Evolutionary conservation across 2,888 invertebrate species (phyloP), one percentile per base, ranked within the genome.

Genomic region (Lycia hirtaria): DNA sequence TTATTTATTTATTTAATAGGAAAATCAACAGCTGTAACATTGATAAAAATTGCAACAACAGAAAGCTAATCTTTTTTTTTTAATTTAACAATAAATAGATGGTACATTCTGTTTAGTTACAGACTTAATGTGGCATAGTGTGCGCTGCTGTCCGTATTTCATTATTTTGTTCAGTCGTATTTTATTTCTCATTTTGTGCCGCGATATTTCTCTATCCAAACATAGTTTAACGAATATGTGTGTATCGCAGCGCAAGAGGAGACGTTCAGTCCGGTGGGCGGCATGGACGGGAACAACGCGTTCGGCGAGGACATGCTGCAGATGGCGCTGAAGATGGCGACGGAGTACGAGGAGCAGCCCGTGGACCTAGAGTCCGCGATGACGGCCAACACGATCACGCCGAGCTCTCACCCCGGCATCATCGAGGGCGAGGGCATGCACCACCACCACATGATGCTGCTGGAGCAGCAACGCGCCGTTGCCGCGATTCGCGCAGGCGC

Each of bases 241-340:
- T 1, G 20, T 22, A 0, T 44, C 24, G 50, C 60, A 58, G 58
- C 76, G 71, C n/a, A 14, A 0, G 94, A 93, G 54, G 93, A 94
- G 75, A 77, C 93, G 70, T 93, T 94, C 85, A 94, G 94, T 81
- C 93, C 95, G 0, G 94, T 95, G 71, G 92, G 91, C 0, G 93
- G 92, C 0, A 93, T 93, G 53, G 95, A 94, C 64, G 91, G 94
- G 0, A 88, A 89, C 68, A 90, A 89, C 60, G 93, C 96, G 0
- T 97, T 96, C 71, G 96, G 96, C 5, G 97, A 97, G 64, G 96
- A 97, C 75, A 95, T 97, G 93, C 85, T 97, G 2, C 96, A 97
- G 84, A 96, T 97, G 95, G 97, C 97, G 2, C 83, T 97, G 0
- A 96, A 97, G 85, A 96, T 96, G 96, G 96, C 96, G 60, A 96